Conservation (phyloP, 2,888 invertebrate species). For the Ichneumoninae sp. region DNA sequence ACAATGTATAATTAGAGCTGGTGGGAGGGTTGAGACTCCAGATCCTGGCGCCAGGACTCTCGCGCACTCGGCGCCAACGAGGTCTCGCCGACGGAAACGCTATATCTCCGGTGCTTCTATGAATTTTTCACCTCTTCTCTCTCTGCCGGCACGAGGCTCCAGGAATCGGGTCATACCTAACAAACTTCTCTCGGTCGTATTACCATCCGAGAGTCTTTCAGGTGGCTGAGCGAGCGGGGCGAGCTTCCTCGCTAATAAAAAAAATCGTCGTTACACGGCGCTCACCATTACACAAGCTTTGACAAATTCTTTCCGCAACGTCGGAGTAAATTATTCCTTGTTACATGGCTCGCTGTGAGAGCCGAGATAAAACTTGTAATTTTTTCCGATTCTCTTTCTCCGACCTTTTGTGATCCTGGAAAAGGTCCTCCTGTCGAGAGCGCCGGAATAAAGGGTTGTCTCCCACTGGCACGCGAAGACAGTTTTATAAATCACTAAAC, state of each 20-base stretch:
- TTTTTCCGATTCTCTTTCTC: background rate
- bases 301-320: slow-evolving; percentile 37
- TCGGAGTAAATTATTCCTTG: slow-evolving; percentile 39
- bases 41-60: slow-evolving; percentile 43
- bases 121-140: slow-evolving; percentile 52
- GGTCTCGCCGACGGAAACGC: slow-evolving; percentile 34
- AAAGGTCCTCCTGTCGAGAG: background rate
- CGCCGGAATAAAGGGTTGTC: background rate
- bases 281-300: slow-evolving; percentile 46
- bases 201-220: slow-evolving; percentile 49
- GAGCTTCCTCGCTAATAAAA: slow-evolving; percentile 46
- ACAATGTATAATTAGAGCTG: slow-evolving; percentile 51
- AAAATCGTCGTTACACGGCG: slow-evolving; percentile 50
- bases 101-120: slow-evolving; percentile 30
- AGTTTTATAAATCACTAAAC: background rate
- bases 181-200: slow-evolving; percentile 47
- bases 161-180: slow-evolving; percentile 52
- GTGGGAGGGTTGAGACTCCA: slow-evolving; percentile 16
- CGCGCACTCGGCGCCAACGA: slow-evolving; percentile 42
- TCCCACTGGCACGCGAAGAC: background rate
- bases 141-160: slow-evolving; percentile 11
- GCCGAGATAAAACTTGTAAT: background rate
- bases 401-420: background rate
- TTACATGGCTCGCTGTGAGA: background rate
- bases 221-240: background rate